phyloP scores from a whole-genome alignment of 1,140 invertebrate species.

The Drosophila azteca region DNA sequence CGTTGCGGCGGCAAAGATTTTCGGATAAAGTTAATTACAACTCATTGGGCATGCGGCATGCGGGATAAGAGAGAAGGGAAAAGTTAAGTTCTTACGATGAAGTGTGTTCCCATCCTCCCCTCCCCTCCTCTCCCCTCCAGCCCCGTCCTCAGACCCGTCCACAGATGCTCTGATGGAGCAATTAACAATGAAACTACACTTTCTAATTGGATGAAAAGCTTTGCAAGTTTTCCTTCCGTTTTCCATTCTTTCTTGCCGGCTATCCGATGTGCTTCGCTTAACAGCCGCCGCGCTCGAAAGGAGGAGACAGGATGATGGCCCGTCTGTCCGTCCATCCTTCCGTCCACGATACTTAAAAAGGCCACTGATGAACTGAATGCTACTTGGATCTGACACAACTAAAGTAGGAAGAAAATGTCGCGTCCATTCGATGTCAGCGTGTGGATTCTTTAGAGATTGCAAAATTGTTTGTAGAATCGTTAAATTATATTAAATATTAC shows the following conservation, averaged over 20 bases:
- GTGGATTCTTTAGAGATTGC: too few species aligned
- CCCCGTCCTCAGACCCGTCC: not conserved
- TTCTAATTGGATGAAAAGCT: constrained; percentile 80
- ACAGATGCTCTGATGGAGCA: constrained; percentile 44
- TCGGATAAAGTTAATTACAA: constrained; percentile 83
- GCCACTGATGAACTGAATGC: too few species aligned
- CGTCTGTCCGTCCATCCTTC: not conserved
- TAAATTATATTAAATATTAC: too few species aligned
- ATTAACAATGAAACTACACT: constrained; percentile 80
- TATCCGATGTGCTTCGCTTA: constrained; percentile 65
- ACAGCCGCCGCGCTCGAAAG: constrained; percentile 19
- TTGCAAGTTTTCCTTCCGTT: constrained; percentile 67
- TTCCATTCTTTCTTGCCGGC: not conserved
- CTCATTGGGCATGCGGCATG: constrained; percentile 72
- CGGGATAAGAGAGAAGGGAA: not conserved
- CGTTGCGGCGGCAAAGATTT: constrained; percentile 73
- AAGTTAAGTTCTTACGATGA: constrained; percentile 32
- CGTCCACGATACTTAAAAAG: too few species aligned
- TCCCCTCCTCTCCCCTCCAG: too few species aligned
- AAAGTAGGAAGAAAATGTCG: too few species aligned
- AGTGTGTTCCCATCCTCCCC: not conserved
- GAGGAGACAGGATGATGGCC: not conserved
- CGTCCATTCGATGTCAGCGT: too few species aligned
- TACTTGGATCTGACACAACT: too few species aligned
- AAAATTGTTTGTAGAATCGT: too few species aligned